Evolutionary conservation across 2,888 invertebrate species (phyloP), one percentile per base, ranked within the genome.

Genomic region (Neoitamus cyanurus): DNA sequence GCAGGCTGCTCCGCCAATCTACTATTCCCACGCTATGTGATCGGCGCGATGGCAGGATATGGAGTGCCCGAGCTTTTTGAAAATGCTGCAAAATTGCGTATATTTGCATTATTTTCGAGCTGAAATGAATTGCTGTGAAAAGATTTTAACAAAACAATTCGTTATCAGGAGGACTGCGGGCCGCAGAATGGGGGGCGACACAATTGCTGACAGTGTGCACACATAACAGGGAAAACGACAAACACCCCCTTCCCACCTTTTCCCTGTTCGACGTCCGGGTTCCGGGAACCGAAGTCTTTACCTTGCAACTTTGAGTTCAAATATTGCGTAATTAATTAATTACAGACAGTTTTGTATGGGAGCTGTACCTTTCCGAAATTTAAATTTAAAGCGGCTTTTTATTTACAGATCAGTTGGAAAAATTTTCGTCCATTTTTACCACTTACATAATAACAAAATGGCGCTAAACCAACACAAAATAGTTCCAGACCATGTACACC

Each of bases 61-160:
- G 11, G 20, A 58, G 58, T 58, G 28, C 77, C 11, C 20, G 77
- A 42, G 42, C 37, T 82, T 82, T 82, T 82, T 82, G 82, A 69
- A 69, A 82, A 82, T 69, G 28, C 69, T 69, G 68, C 69, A 36
- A 82, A 82, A 82, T 82, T 69, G 37, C 82, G 82, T 82, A 82
- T 82, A 82, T 82, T 82, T 82, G 82, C 82, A 82, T 82, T 82
- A 82, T 82, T 82, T 82, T 69, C 82, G 68, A 82, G 36, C 69
- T 82, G 69, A 36, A 82, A 69, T 82, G 69, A 82, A 82, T 82
- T 82, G 82, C 68, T 82, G 82, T 37, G 36, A 82, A 82, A 82
- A 69, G 82, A 82, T 82, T 82, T 82, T 82, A 82, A 78, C 78
- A 78, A 78, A 78, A 78, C 48, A 78, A 78, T 78, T 78, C 78